These are phyloP conservation scores for Kradibia gibbosae DNA, from an alignment of 1,140 invertebrate species.

Conservation along the genomic window DNA sequence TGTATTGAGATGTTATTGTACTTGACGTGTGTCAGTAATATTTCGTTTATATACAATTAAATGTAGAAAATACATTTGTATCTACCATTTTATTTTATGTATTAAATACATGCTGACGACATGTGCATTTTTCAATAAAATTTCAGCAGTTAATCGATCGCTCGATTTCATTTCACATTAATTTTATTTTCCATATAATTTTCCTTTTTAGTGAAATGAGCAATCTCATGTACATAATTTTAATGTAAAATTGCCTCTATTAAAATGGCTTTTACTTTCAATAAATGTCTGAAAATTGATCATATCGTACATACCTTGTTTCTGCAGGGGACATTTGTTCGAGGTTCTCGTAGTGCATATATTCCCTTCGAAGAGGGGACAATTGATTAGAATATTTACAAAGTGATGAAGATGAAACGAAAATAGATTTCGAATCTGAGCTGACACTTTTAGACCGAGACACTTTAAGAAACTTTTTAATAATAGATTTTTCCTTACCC, in stretches of 20 bases:
- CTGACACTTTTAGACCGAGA: background rate
- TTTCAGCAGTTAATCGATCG: too few relatives aligned
- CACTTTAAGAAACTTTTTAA: background rate
- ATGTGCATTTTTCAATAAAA: too few relatives aligned
- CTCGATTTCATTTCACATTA: too few relatives aligned
- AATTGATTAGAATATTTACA: background rate
- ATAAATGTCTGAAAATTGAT: too few relatives aligned
- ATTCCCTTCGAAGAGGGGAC: background rate
- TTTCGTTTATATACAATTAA: background rate
- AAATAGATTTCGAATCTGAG: background rate
- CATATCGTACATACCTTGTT: background rate
- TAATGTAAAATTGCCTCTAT: too few relatives aligned
- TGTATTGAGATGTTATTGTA: background rate
- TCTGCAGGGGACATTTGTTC: background rate
- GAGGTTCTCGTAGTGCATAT: background rate
- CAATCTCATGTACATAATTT: too few relatives aligned
- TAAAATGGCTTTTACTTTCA: too few relatives aligned
- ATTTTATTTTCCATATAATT: too few relatives aligned
- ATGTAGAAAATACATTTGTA: background rate
- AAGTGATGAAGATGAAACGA: background rate
- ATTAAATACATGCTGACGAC: too few relatives aligned
- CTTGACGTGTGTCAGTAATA: background rate
- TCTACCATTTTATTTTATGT: too few relatives aligned
- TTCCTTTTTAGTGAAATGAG: too few relatives aligned
- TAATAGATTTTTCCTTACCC: background rate